Evolutionary conservation across 2,113 vertebrate genomes (phyloP), one percentile per base, ranked within the genome.

Genomic region (Dicrurus megarhynchus): DNA sequence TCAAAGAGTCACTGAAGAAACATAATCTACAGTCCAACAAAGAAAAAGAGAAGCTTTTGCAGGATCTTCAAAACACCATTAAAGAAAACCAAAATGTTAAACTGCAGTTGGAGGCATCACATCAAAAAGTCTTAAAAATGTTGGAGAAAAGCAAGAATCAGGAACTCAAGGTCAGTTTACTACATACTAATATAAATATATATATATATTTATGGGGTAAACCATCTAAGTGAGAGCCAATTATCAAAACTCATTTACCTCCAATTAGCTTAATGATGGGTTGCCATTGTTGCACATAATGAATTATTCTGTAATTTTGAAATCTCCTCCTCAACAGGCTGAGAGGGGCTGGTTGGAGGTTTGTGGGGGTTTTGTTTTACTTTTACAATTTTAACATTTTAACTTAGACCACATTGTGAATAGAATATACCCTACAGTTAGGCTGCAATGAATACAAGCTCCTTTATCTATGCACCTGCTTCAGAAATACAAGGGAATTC

Each of bases 1-100:
- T 97, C 94, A 80, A 77, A 61, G 97, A 97, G 16, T 93, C 96
- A 30, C 79, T 98, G 75, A 96, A 97, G 87, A 97, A 97, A 87
- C 98, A 98, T 23, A 97, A 97, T 56, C 95, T 97, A 55, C 98
- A 98, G 30, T 97, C 97, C 13, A 97, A 97, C 83, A 97, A 96
- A 11, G 99, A 99, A 95, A 98, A 98, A 95, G 98, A 99, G 87
- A 98, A 94, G 81, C 98, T 99, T 96, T 98, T 97, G 96, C 98
- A 97, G 46, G 98, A 99, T 95, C 98, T 99, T 84, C 98, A 99
- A 94, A 98, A 98, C 22, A 98, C 95, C 24, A 94, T 97, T 73
- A 98, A 98, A 94, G 98, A 99, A 96, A 99, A 98, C 95, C 98
- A 98, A 95, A 98, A 98, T 30, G 91, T 97, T 81, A 98, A 97